Evolutionary conservation across 2,113 vertebrate genomes (phyloP).

Genomic region (Pituophis catenifer): DNA sequence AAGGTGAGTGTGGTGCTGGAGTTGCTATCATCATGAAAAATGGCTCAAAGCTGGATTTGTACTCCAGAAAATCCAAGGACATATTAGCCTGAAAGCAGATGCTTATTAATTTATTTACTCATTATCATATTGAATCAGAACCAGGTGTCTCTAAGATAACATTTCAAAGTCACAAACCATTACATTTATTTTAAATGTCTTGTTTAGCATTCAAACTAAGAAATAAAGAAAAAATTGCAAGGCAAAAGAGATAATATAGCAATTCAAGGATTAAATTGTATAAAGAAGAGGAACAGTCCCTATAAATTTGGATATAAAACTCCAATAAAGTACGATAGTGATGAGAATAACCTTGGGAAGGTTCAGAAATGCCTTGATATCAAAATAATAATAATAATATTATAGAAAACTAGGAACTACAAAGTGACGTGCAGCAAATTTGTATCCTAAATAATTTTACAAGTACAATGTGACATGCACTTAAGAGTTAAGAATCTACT

Average conservation of each 20-base stretch:
- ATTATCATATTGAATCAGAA: constrained; percentile 2
- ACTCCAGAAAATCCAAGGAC: constrained; percentile 90
- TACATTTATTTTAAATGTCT: background rate
- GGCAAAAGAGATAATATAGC: background rate
- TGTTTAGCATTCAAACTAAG: background rate
- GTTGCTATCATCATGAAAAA: constrained; percentile 99
- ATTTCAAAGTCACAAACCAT: background rate
- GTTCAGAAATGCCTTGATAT: background rate
- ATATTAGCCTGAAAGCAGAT: constrained; percentile 82
- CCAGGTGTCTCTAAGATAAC: background rate
- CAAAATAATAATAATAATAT: background rate
- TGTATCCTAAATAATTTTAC: background rate
- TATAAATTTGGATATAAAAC: background rate
- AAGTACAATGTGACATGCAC: background rate
- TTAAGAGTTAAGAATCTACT: background rate
- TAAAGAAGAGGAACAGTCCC: background rate
- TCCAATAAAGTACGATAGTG: background rate
- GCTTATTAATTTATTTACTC: constrained; percentile 20
- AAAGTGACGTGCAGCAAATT: no score
- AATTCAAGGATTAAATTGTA: background rate
- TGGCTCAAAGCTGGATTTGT: constrained; percentile 86
- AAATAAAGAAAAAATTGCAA: background rate
- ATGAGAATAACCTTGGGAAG: background rate
- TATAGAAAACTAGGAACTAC: background rate
- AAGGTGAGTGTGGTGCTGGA: constrained; percentile 92